Evolutionary conservation across 2,888 invertebrate genomes (phyloP).

Genomic region (Epinotia ramella): DNA sequence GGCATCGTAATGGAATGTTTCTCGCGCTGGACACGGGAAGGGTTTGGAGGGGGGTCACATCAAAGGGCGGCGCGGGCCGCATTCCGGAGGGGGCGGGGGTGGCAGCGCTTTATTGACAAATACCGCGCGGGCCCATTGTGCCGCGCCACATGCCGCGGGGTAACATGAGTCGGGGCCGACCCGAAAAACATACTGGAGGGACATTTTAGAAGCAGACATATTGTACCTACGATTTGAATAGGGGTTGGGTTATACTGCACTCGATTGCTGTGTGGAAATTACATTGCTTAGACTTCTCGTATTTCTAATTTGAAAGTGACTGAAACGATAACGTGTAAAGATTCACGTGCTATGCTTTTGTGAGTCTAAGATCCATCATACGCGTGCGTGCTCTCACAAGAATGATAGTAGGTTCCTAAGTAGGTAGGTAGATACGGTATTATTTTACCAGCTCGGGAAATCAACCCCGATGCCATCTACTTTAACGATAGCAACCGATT

Average conservation of each 20-base stretch:
- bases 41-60: conserved; percentile 37
- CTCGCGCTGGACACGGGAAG: conserved; percentile 38
- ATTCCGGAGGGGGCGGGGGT: conserved; percentile 26
- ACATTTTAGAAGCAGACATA: neutral
- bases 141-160: conserved; percentile 31
- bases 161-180: neutral
- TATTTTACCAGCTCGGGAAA: too few relatives aligned
- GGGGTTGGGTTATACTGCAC: neutral
- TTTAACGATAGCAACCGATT: too few relatives aligned
- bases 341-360: neutral
- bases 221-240: neutral
- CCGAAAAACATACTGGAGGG: conserved; percentile 7
- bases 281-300: too few relatives aligned
- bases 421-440: too few relatives aligned
- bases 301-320: too few relatives aligned
- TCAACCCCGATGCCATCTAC: too few relatives aligned
- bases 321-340: too few relatives aligned
- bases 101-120: conserved; percentile 47
- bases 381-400: neutral
- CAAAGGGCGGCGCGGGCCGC: conserved; percentile 37
- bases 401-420: too few relatives aligned
- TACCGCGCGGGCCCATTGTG: conserved; percentile 45
- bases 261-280: too few relatives aligned
- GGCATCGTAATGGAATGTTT: conserved; percentile 28
- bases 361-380: neutral